These are phyloP conservation scores for Podabrus alpinus DNA, from an alignment of 2,888 invertebrate species.

Conservation along the genomic window DNA sequence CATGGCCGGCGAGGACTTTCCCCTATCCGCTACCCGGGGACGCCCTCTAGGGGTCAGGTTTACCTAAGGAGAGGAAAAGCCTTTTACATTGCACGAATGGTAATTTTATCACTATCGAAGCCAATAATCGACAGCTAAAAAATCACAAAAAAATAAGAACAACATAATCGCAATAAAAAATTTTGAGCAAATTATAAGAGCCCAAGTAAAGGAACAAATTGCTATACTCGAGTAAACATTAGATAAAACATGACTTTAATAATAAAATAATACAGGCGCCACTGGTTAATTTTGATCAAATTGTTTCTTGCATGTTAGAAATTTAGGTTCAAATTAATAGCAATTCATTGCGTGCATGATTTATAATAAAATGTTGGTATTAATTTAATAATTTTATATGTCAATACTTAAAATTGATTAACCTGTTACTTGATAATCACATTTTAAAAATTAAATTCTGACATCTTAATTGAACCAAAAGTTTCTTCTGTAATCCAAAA, in stretches of 20 bases:
- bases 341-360: not conserved
- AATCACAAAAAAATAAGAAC: not conserved
- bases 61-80: no score
- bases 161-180: not conserved
- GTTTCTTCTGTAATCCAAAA: not conserved
- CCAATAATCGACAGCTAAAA: not conserved
- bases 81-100: no score
- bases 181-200: not conserved
- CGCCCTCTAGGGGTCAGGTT: no score
- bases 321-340: not conserved
- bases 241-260: not conserved
- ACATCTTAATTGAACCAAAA: not conserved
- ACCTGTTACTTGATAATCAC: not conserved
- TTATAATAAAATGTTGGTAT: not conserved
- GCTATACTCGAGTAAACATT: not conserved
- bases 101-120: no score
- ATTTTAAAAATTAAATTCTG: not conserved
- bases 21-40: no score
- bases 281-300: not conserved
- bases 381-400: not conserved
- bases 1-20: no score
- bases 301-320: not conserved
- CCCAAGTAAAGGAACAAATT: not conserved
- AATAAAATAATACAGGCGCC: not conserved
- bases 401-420: not conserved